Conservation (phyloP, 53 echinoderm and acorn worm genomes). For the Luidia sarsii region DNA sequence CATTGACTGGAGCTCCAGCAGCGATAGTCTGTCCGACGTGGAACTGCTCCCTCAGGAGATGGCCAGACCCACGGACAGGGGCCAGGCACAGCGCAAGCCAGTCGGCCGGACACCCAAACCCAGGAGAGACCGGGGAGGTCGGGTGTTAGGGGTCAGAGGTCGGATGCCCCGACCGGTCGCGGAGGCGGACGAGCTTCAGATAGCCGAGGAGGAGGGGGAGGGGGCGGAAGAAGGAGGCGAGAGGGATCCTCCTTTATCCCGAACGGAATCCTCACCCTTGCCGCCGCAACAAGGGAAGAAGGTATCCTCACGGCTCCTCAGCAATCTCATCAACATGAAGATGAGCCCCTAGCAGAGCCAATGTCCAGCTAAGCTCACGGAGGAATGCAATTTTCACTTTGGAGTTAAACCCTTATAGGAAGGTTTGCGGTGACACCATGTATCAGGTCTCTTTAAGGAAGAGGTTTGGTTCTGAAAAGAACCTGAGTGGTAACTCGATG, state of each 20-base stretch:
- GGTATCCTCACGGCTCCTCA: background rate
- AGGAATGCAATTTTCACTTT: too few species aligned
- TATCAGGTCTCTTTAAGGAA: too few species aligned
- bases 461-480: too few species aligned
- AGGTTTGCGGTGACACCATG: too few species aligned
- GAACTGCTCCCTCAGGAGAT: background rate
- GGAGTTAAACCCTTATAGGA: too few species aligned
- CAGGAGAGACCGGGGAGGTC: background rate
- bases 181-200: slow-evolving; percentile 6
- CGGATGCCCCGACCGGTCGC: too few species aligned
- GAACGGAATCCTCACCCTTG: background rate
- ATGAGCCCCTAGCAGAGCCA: too few species aligned
- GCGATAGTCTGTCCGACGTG: slow-evolving; percentile 40
- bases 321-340: too few species aligned
- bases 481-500: too few species aligned
- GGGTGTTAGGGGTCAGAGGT: too few species aligned
- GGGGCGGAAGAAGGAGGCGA: background rate
- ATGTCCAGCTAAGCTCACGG: too few species aligned
- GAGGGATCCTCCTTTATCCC: background rate
- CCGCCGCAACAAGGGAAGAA: slow-evolving; percentile 1
- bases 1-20: slow-evolving; percentile 63
- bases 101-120: background rate
- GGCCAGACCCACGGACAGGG: background rate
- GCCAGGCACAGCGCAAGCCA: slow-evolving; percentile 20
- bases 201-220: slow-evolving; percentile 7